A percentile compares a stretch with the other conserved stretches of the same genome.
Conservation (phyloP, 2,797 vertebrate genomes). For the Darevskia mixta region DNA sequence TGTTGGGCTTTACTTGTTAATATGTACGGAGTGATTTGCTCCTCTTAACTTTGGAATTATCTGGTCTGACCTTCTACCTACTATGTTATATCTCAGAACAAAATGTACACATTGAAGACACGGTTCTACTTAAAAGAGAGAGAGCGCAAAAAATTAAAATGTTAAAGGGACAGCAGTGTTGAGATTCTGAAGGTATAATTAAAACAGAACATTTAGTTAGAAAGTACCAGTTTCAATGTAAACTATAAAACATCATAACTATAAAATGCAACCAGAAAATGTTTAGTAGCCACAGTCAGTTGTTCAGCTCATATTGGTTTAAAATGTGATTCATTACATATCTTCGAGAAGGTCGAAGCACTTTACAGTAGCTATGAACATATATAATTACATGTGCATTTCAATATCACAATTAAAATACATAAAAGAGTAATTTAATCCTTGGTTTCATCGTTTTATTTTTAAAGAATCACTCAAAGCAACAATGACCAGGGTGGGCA, state of each 20-base stretch:
- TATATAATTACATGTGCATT: slow-evolving; percentile 71
- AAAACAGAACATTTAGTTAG: slow-evolving; percentile 77
- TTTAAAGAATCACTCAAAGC: slow-evolving; percentile 73
- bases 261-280: slow-evolving; percentile 81
- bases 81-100: slow-evolving; percentile 74
- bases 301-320: slow-evolving; percentile 71
- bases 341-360: slow-evolving; percentile 74
- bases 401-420: slow-evolving; percentile 73
- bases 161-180: slow-evolving; percentile 55
- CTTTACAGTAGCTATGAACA: slow-evolving; percentile 78
- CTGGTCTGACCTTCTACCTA: slow-evolving; percentile 68
- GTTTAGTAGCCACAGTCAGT: slow-evolving; percentile 75
- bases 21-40: slow-evolving; percentile 63
- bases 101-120: slow-evolving; percentile 72
- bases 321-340: slow-evolving; percentile 76
- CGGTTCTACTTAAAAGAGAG: slow-evolving; percentile 54
- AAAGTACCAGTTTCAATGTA: slow-evolving; percentile 85
- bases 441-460: slow-evolving; percentile 71
- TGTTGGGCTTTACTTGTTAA: slow-evolving; percentile 44
- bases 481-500: slow-evolving; percentile 74
- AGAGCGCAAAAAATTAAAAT: slow-evolving; percentile 31
- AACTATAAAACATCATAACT: slow-evolving; percentile 81
- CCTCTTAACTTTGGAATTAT: slow-evolving; percentile 64
- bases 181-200: slow-evolving; percentile 73
- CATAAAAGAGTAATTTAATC: slow-evolving; percentile 73